These are phyloP conservation scores for Drosophila asahinai DNA, from an alignment of 1,140 invertebrate genomes.

Conservation along the genomic window DNA sequence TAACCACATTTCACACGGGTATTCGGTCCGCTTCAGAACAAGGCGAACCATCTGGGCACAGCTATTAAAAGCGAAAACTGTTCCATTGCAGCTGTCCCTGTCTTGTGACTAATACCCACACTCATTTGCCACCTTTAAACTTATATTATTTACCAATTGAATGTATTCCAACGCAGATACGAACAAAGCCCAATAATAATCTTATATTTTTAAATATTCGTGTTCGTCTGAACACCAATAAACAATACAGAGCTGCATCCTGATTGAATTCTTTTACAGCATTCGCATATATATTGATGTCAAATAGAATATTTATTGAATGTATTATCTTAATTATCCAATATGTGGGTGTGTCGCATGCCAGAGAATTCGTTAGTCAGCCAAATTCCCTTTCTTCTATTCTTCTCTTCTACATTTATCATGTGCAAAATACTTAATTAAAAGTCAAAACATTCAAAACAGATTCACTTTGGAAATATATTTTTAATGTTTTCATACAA, in stretches of 20 bases:
- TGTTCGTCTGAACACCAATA: no score
- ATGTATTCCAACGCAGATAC: not conserved
- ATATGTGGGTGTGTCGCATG: not conserved
- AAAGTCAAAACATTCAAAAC: no score
- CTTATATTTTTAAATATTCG: no score
- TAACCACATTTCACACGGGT: no score
- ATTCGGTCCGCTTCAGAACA: no score
- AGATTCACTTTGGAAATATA: no score
- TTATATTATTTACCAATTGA: constrained; percentile 5
- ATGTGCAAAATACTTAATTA: no score
- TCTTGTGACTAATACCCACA: not conserved
- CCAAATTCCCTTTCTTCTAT: no score
- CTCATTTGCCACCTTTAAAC: constrained; percentile 3
- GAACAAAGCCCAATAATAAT: no score
- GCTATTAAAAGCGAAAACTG: constrained; percentile 5
- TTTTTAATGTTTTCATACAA: no score
- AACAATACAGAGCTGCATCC: not conserved
- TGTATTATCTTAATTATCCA: constrained; percentile 5
- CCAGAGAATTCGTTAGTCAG: not conserved
- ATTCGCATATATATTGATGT: not conserved
- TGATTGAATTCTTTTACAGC: not conserved
- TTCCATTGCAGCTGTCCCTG: not conserved
- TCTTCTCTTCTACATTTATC: no score
- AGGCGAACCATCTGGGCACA: not conserved
- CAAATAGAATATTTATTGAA: not conserved